These are phyloP conservation scores for Cherax quadricarinatus DNA, from an alignment of 1,140 invertebrate genomes.

Conservation along the genomic window DNA sequence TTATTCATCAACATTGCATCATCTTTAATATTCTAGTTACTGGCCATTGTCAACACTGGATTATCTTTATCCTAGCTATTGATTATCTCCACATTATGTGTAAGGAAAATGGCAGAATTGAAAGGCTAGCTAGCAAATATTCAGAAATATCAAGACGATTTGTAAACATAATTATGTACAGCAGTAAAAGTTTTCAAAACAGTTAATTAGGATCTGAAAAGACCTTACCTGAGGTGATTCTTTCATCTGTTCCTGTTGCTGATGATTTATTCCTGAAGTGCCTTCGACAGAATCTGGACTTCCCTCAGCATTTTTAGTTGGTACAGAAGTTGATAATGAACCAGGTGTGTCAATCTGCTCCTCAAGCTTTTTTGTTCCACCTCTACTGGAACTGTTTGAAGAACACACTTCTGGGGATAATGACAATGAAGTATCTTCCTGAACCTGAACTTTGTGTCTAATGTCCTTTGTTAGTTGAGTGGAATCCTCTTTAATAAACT, in stretches of 20 bases:
- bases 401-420: slow-evolving; percentile 52
- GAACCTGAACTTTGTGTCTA: not conserved
- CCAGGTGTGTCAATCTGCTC: slow-evolving; percentile 1
- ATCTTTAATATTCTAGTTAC: too few relatives aligned
- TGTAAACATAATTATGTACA: too few relatives aligned
- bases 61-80: too few relatives aligned
- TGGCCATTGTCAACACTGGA: too few relatives aligned
- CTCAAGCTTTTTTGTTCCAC: not conserved
- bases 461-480: not conserved
- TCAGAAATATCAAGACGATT: too few relatives aligned
- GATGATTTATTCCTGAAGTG: not conserved
- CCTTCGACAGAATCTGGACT: slow-evolving; percentile 56
- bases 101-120: too few relatives aligned
- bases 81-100: too few relatives aligned
- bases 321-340: slow-evolving; percentile 1
- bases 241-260: not conserved
- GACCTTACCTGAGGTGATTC: not conserved
- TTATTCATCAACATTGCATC: too few relatives aligned
- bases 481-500: not conserved
- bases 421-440: not conserved
- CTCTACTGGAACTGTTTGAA: slow-evolving; percentile 33
- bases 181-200: too few relatives aligned
- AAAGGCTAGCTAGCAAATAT: too few relatives aligned
- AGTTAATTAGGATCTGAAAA: not conserved
- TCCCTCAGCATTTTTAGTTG: slow-evolving; percentile 13